phyloP scores from a whole-genome alignment of 2,888 invertebrate species.

The Campoplex capitator region DNA sequence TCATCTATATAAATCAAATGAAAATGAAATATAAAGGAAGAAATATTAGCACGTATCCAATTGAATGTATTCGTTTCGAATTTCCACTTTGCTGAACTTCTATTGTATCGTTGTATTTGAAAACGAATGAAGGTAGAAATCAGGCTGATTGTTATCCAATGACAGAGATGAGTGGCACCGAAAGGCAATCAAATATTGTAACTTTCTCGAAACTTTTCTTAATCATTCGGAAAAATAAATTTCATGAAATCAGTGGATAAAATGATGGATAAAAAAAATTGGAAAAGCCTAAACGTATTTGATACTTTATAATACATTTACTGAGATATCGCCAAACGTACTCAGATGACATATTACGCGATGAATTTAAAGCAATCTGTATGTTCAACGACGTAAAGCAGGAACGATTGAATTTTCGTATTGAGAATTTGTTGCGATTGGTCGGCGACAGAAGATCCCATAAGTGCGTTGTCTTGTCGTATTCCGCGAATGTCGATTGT shows the following conservation, averaged over 20 bases:
- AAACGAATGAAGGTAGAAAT: too few species aligned
- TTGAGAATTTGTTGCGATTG: slow-evolving; percentile 50
- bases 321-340: slow-evolving; percentile 8
- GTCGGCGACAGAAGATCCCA: slow-evolving; percentile 69
- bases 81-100: background rate
- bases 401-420: slow-evolving; percentile 38
- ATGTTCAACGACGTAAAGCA: slow-evolving; percentile 15
- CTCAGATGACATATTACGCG: slow-evolving; percentile 19
- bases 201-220: too few species aligned
- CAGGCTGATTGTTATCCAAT: too few species aligned
- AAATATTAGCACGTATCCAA: background rate
- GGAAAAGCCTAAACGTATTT: too few species aligned
- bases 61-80: too few species aligned
- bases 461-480: slow-evolving; percentile 83
- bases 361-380: slow-evolving; percentile 23
- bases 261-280: background rate
- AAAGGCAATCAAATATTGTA: too few species aligned
- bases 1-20: background rate
- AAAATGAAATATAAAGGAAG: background rate
- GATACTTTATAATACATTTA: too few species aligned
- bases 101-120: too few species aligned
- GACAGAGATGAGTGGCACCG: too few species aligned
- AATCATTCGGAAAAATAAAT: too few species aligned
- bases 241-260: too few species aligned
- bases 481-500: slow-evolving; percentile 65